phyloP scores from a whole-genome alignment of 2,888 invertebrate species.

The Cloeon dipterum region DNA sequence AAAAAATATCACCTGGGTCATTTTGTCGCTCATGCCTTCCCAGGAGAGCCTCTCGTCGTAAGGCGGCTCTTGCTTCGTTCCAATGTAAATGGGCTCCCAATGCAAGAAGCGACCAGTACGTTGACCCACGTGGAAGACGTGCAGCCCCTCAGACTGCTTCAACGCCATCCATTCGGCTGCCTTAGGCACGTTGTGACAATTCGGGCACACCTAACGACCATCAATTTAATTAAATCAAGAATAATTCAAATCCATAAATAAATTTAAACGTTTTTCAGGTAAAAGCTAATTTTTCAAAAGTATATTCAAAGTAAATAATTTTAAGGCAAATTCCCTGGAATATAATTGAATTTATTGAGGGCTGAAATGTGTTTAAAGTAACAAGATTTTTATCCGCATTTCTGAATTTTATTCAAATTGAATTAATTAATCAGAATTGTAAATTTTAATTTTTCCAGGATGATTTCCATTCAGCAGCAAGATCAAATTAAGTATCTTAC shows the following conservation, averaged over 20 bases:
- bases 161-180: constrained; percentile 60
- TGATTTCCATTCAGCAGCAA: too few relatives aligned
- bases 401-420: too few relatives aligned
- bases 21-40: constrained; percentile 90
- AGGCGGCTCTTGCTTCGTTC: constrained; percentile 65
- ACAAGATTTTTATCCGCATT: too few relatives aligned
- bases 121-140: constrained; percentile 68
- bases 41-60: constrained; percentile 83
- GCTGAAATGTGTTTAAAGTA: too few relatives aligned
- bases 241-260: too few relatives aligned
- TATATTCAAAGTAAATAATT: too few relatives aligned
- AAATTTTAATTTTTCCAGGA: too few relatives aligned
- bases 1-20: constrained; percentile 89
- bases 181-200: constrained; percentile 72
- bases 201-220: constrained; percentile 68
- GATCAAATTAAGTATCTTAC: not conserved
- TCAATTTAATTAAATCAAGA: too few relatives aligned
- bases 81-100: constrained; percentile 89
- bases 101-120: constrained; percentile 52
- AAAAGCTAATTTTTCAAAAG: too few relatives aligned
- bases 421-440: not conserved
- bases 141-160: constrained; percentile 42
- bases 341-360: too few relatives aligned
- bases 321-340: too few relatives aligned
- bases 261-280: too few relatives aligned